Percentiles rank a stretch among this genome's conserved stretches.
phyloP scores from a whole-genome alignment of 2,113 vertebrate species.

The Rousettus leschenaultii region DNA sequence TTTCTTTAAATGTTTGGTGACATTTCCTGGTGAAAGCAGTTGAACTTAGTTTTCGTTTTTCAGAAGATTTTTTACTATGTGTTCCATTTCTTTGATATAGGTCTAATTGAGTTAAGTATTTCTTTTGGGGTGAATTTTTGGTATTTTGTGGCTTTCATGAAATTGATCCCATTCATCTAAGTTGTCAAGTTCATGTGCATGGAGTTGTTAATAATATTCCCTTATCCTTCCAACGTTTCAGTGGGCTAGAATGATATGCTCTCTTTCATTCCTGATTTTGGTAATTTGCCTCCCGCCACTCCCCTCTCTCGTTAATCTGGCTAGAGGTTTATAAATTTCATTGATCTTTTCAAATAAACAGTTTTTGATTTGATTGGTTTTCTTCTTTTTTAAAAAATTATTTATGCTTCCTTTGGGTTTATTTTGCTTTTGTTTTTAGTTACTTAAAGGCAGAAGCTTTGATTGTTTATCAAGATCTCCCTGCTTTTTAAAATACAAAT shows the following conservation, averaged over 20 bases:
- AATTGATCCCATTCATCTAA: background rate
- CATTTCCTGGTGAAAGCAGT: background rate
- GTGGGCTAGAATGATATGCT: background rate
- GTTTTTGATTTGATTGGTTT: background rate
- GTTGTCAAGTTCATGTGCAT: background rate
- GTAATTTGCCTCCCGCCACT: background rate
- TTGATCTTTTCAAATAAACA: background rate
- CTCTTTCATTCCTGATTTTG: background rate
- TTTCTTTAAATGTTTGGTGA: background rate
- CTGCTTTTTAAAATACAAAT: background rate
- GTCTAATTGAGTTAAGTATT: background rate
- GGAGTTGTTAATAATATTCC: background rate
- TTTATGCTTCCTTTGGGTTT: background rate
- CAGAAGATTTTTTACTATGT: background rate
- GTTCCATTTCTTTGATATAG: background rate
- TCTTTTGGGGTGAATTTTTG: background rate
- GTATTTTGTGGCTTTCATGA: background rate
- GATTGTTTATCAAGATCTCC: background rate
- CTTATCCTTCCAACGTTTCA: background rate
- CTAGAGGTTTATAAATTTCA: background rate
- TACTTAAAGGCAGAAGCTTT: background rate
- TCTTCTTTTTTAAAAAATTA: background rate
- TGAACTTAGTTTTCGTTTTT: slow-evolving; percentile 7
- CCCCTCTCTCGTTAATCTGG: background rate
- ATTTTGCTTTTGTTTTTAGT: background rate